Base-by-base conservation (phyloP, 2,888 invertebrate species). In the Artemia sinica region DNA sequence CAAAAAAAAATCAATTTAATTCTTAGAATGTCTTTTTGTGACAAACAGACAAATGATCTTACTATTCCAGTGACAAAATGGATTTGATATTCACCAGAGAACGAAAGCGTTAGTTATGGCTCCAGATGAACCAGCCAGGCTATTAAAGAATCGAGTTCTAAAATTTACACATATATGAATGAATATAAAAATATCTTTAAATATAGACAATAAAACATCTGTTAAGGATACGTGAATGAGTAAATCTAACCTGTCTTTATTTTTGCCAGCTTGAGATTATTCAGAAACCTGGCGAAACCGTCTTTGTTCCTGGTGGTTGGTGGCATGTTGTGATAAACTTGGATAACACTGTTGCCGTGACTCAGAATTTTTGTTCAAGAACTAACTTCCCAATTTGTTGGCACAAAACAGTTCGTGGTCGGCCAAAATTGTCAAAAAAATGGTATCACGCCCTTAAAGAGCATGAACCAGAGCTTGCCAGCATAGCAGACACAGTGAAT, bases 251-350 rank as follows among this genome's bases (percentile, higher is more conserved):
- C 41, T 41, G n/a, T 58, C 28, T 10, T 58, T 69, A 65, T 70
- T 71, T 48, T 71, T 79, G 78, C 28, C 77, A 88, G 84, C 84
- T 95, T 72, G 96, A 97, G 81, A 90, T 96, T 74, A 81, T 97
- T 8, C 97, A 97, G 78, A 84, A 86, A 74, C 94, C 96, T 13
- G 96, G 96, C 28, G 97, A 97, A 78, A 97, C 96, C 6, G 94
- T 97, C 50, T 97, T 95, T 80, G 94, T 97, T 69, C 96, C 96
- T 11, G 94, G 94, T 18, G 98, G 98, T 11, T 98, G 97, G 97
- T 98, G 98, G 98, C 98, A 98, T 78, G 98, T 99, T 28, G 98
- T 99, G 13, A 82, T 98, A 50, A 98, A 98, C 79, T 80, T 98
- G 71, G 95, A 96, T 75, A 86, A 89, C 72, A 97, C 98, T 0